Evolutionary conservation across 2,888 invertebrate genomes (phyloP).

Genomic region (Xestia rhomboidea): DNA sequence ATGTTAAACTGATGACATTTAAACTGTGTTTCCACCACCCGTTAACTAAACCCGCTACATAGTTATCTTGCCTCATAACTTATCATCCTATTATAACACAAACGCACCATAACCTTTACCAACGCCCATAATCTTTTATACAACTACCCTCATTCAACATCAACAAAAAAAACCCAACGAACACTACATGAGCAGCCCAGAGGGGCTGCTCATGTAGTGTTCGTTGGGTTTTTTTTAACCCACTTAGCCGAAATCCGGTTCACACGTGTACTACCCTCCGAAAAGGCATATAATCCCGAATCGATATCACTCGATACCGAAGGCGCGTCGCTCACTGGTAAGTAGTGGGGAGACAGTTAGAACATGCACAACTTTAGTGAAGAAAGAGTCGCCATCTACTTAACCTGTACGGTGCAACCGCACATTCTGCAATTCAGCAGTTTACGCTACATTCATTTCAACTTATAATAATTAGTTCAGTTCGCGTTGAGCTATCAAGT

Average conservation of each 20-base stretch:
- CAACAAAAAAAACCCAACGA: constrained; percentile 35
- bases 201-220: no score
- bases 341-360: no score
- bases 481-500: no score
- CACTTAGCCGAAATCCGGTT: constrained; percentile 69
- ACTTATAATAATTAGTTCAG: no score
- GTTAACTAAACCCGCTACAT: background rate
- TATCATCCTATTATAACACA: background rate
- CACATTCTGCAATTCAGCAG: no score
- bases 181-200: constrained; percentile 45
- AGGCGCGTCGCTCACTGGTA: constrained; percentile 1
- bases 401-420: no score
- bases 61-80: background rate
- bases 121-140: constrained; percentile 36
- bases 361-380: no score
- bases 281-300: constrained; percentile 72
- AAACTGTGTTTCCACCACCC: background rate
- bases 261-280: constrained; percentile 66
- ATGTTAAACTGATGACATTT: background rate
- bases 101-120: constrained; percentile 25
- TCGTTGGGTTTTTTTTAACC: constrained; percentile 65
- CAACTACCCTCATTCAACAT: constrained; percentile 30
- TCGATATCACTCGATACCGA: constrained; percentile 77
- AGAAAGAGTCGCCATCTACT: no score
- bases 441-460: no score